Percentiles rank a stretch among this genome's conserved stretches.
Conservation (phyloP, 2,888 invertebrate genomes). For the Melipona bicolor region DNA sequence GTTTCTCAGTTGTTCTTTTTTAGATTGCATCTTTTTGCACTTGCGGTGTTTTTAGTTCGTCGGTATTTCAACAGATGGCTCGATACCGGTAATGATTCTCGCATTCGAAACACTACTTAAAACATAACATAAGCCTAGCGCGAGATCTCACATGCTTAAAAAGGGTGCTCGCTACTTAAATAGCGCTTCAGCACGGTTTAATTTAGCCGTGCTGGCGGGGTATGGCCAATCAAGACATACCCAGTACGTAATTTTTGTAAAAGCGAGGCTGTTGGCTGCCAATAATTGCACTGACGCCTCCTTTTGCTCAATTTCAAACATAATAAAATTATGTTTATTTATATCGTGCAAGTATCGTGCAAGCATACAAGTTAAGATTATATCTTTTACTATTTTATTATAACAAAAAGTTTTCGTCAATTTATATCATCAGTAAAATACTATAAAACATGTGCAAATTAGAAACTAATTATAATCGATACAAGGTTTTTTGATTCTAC, state of each 20-base stretch:
- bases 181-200: slow-evolving; percentile 86
- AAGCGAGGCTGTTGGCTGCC: slow-evolving; percentile 90
- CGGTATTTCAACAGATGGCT: slow-evolving; percentile 53
- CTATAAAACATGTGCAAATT: too few species aligned
- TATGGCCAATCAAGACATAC: slow-evolving; percentile 95
- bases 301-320: slow-evolving; percentile 42
- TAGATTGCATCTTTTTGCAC: neutral
- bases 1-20: neutral
- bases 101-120: neutral
- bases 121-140: slow-evolving; percentile 30
- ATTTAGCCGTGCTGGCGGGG: slow-evolving; percentile 86
- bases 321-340: accelerated
- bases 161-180: slow-evolving; percentile 88
- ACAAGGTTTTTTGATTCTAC: too few species aligned
- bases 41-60: slow-evolving; percentile 39
- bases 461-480: too few species aligned
- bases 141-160: slow-evolving; percentile 53
- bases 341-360: too few species aligned
- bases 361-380: too few species aligned
- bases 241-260: slow-evolving; percentile 91
- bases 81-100: slow-evolving; percentile 47
- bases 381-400: too few species aligned
- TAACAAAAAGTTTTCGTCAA: too few species aligned
- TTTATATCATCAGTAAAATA: too few species aligned
- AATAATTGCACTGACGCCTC: slow-evolving; percentile 88